These are phyloP conservation scores for Meloidogyne floridensis DNA, from an alignment of 1,140 invertebrate species.

Conservation along the genomic window DNA sequence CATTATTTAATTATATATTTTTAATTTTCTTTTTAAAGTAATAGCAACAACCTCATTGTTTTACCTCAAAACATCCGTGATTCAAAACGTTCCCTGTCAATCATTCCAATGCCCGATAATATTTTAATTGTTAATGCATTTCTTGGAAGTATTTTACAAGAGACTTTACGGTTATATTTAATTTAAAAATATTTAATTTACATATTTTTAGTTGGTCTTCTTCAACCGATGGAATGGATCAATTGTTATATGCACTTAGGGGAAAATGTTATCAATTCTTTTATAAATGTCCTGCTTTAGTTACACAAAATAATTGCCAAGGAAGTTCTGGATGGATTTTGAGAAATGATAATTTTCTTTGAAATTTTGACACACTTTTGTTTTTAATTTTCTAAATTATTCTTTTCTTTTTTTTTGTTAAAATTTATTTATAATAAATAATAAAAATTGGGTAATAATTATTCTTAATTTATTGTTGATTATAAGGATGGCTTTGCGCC, in stretches of 20 bases:
- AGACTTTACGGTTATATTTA: neutral
- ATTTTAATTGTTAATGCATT: neutral
- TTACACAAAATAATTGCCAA: neutral
- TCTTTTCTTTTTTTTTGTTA: neutral
- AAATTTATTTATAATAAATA: too few relatives aligned
- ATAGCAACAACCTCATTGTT: neutral
- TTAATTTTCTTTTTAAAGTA: neutral
- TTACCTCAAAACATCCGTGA: neutral
- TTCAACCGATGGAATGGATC: neutral
- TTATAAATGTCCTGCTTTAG: neutral
- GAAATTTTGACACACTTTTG: neutral
- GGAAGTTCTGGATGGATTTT: neutral
- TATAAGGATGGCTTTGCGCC: too few relatives aligned
- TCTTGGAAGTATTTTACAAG: slow-evolving; percentile 1
- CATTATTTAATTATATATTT: neutral
- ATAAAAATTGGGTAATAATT: too few relatives aligned
- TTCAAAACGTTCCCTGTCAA: neutral
- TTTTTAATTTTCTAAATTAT: neutral
- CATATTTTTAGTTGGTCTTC: neutral
- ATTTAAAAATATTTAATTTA: neutral
- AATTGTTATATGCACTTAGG: neutral
- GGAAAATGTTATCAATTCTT: neutral
- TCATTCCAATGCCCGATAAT: neutral
- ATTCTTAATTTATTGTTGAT: too few relatives aligned
- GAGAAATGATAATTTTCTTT: neutral